phyloP scores from a whole-genome alignment of 1,140 invertebrate genomes.

The Drosophila ercepeae region DNA sequence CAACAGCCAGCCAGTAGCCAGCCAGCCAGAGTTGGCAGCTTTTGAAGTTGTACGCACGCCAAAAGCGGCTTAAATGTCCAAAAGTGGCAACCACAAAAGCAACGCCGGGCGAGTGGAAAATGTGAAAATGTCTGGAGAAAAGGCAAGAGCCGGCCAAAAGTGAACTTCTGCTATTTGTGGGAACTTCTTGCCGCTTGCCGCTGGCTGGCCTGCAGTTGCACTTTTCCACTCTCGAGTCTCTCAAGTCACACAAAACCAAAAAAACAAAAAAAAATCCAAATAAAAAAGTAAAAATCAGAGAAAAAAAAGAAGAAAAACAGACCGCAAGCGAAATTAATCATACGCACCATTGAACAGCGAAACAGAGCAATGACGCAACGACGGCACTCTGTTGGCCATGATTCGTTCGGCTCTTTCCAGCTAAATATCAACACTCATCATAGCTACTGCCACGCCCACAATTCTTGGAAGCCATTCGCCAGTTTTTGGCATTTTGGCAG shows the following conservation, averaged over 20 bases:
- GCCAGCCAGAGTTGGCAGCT: constrained; percentile 48
- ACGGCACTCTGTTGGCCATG: constrained; percentile 37
- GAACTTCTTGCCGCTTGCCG: constrained; percentile 54
- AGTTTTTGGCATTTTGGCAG: constrained; percentile 18
- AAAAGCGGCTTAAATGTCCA: constrained; percentile 82
- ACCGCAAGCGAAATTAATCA: constrained; percentile 69
- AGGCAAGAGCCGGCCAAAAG: constrained; percentile 61
- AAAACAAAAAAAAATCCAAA: constrained; percentile 1
- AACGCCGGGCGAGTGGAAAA: constrained; percentile 63
- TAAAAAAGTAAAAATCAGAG: neutral
- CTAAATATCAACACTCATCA: constrained; percentile 40
- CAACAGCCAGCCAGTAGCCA: neutral
- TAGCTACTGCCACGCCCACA: constrained; percentile 24
- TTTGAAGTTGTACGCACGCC: constrained; percentile 79
- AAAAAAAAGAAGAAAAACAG: constrained; percentile 18
- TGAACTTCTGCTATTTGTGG: constrained; percentile 64
- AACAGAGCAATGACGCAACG: constrained; percentile 59
- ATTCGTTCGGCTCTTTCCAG: constrained; percentile 56
- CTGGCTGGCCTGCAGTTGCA: constrained; percentile 18
- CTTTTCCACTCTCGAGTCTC: constrained; percentile 14
- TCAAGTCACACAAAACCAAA: constrained; percentile 1
- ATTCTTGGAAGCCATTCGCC: constrained; percentile 65
- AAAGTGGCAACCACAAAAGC: constrained; percentile 66
- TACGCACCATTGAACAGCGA: constrained; percentile 73
- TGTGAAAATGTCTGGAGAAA: constrained; percentile 78